Percentiles rank a stretch among this genome's conserved stretches.
Conservation (phyloP, 2,888 invertebrate genomes). For the Electrophaes corylata region DNA sequence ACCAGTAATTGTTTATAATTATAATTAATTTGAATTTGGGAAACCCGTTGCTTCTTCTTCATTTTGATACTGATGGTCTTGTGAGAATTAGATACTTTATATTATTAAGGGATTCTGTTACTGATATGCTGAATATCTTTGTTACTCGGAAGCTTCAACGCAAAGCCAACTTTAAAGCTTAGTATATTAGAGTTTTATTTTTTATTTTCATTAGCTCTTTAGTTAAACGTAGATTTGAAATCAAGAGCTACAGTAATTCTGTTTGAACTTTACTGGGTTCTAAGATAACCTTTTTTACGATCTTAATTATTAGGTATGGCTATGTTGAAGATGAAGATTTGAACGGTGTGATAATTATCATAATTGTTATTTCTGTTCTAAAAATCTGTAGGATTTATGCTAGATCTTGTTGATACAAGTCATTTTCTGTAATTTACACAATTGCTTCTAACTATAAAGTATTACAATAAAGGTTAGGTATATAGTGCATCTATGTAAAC, state of each 20-base stretch:
- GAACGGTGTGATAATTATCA: conserved; percentile 74
- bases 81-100: conserved; percentile 76
- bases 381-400: conserved; percentile 56
- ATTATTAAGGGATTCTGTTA: conserved; percentile 45
- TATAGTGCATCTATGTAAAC: background rate
- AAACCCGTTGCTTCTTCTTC: conserved; percentile 64
- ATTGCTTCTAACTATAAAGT: background rate
- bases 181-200: conserved; percentile 5
- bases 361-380: conserved; percentile 70
- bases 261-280: conserved; percentile 76
- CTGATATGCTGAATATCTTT: conserved; percentile 26
- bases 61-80: conserved; percentile 64
- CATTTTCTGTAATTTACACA: background rate
- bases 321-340: conserved; percentile 60
- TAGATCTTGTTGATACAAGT: conserved; percentile 22
- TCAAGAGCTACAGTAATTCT: conserved; percentile 71
- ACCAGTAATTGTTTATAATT: conserved; percentile 79
- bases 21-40: conserved; percentile 76
- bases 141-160: conserved; percentile 5
- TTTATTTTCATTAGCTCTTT: background rate
- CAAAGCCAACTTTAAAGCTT: conserved; percentile 15
- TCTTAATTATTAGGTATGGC: conserved; percentile 75
- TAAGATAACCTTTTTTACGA: conserved; percentile 73
- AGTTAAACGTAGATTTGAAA: conserved; percentile 54
- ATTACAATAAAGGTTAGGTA: background rate